These are phyloP conservation scores for Gymnocypris eckloni DNA, from an alignment of 2,797 vertebrate species.

Conservation along the genomic window DNA sequence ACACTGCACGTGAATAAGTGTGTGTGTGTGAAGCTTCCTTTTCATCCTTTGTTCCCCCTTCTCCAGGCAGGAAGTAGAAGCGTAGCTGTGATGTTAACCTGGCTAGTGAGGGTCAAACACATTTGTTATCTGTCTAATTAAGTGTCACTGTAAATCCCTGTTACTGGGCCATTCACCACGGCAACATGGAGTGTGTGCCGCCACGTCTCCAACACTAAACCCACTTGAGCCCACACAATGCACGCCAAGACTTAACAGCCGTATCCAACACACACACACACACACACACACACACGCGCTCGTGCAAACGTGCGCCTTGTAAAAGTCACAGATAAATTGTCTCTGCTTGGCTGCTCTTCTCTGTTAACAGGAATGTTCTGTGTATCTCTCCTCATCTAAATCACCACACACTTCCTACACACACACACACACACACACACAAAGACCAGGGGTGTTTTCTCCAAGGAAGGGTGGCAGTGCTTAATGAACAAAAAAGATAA, in stretches of 20 bases:
- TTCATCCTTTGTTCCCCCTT: slow-evolving; percentile 7
- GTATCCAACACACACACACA: slow-evolving; percentile 18
- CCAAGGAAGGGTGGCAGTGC: background rate
- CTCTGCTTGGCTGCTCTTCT: slow-evolving; percentile 41
- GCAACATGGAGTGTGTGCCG: background rate
- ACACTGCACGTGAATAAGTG: background rate
- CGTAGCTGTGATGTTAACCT: slow-evolving; percentile 48
- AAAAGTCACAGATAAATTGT: slow-evolving; percentile 49
- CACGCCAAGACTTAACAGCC: slow-evolving; percentile 36
- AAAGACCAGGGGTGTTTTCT: background rate
- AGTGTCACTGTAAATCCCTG: slow-evolving; percentile 31
- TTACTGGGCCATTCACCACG: background rate
- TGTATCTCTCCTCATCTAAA: slow-evolving; percentile 24
- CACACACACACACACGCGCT: background rate
- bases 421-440: background rate
- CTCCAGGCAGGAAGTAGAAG: slow-evolving; percentile 8
- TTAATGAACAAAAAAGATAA: background rate
- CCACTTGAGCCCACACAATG: slow-evolving; percentile 24
- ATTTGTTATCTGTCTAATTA: slow-evolving; percentile 62
- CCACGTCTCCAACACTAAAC: slow-evolving; percentile 27
- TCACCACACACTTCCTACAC: slow-evolving; percentile 10
- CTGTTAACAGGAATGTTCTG: slow-evolving; percentile 21
- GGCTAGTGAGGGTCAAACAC: slow-evolving; percentile 48
- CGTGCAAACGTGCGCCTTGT: slow-evolving; percentile 15
- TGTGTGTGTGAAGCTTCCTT: background rate